Conservation (phyloP, 2,113 vertebrate genomes). For the Cyprinodon brontotheroides region DNA sequence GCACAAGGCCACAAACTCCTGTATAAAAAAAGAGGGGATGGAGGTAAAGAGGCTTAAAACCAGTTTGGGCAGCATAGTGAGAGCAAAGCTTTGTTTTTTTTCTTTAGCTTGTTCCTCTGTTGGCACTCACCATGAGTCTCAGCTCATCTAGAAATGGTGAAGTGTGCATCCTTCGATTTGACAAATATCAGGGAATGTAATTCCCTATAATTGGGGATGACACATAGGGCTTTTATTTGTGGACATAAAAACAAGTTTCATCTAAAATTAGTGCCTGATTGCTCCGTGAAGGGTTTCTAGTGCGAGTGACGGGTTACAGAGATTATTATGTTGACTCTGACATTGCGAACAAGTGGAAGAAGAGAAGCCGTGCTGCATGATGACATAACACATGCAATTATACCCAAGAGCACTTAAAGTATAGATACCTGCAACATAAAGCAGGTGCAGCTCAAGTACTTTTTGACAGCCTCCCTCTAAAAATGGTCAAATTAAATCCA, state of each 20-base stretch:
- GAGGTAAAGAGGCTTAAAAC: slow-evolving; percentile 25
- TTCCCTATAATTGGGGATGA: slow-evolving; percentile 29
- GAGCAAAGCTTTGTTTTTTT: slow-evolving; percentile 20
- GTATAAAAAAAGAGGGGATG: slow-evolving; percentile 35
- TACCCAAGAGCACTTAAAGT: slow-evolving; percentile 10
- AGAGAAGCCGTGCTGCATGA: slow-evolving; percentile 25
- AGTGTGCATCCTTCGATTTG: slow-evolving; percentile 60
- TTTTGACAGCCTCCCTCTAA: neutral
- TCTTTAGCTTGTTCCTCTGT: slow-evolving; percentile 19
- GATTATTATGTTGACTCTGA: slow-evolving; percentile 46
- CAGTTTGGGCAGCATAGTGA: slow-evolving; percentile 51
- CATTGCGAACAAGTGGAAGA: slow-evolving; percentile 38
- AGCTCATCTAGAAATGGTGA: slow-evolving; percentile 55
- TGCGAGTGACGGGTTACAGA: slow-evolving; percentile 21
- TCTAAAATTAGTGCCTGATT: slow-evolving; percentile 52
- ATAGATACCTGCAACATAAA: slow-evolving; percentile 7
- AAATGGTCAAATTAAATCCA: neutral
- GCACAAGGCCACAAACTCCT: slow-evolving; percentile 10
- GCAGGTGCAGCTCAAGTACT: neutral
- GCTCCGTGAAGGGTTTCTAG: slow-evolving; percentile 40
- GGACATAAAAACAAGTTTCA: slow-evolving; percentile 37
- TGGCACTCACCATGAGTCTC: slow-evolving; percentile 23
- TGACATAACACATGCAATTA: slow-evolving; percentile 29
- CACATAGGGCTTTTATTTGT: slow-evolving; percentile 24
- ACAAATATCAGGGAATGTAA: slow-evolving; percentile 57